Evolutionary conservation across 1,140 invertebrate genomes (phyloP).

Genomic region (Chymomyza costata): DNA sequence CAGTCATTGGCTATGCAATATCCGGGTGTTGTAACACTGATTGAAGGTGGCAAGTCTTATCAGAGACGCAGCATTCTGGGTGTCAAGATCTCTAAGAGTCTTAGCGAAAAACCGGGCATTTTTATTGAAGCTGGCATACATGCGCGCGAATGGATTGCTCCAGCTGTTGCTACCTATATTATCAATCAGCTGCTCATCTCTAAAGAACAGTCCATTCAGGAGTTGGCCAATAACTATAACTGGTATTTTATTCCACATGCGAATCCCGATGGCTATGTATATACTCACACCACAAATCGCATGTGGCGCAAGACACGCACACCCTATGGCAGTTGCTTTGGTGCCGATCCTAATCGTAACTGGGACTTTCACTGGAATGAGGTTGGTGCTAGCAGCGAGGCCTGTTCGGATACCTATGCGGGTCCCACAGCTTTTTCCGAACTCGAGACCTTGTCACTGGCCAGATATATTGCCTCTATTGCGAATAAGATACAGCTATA

Average conservation of each 20-base stretch:
- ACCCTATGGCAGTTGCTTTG: constrained; percentile 77
- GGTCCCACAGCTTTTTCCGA: constrained; percentile 84
- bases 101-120: constrained; percentile 67
- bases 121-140: constrained; percentile 80
- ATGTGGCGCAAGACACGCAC: constrained; percentile 85
- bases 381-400: constrained; percentile 77
- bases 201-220: constrained; percentile 68
- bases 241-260: constrained; percentile 84
- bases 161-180: constrained; percentile 82
- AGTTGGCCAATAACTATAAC: constrained; percentile 78
- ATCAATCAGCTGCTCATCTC: constrained; percentile 80
- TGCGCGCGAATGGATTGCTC: constrained; percentile 86
- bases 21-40: constrained; percentile 75
- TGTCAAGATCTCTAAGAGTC: constrained; percentile 77
- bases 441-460: constrained; percentile 78
- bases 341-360: constrained; percentile 86
- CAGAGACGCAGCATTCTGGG: constrained; percentile 80
- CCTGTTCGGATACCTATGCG: constrained; percentile 82
- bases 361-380: constrained; percentile 83
- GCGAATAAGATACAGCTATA: constrained; percentile 61
- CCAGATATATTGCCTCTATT: constrained; percentile 29
- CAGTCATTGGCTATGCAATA: constrained; percentile 63
- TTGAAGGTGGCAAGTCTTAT: constrained; percentile 78
- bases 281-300: constrained; percentile 80
- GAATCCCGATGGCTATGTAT: constrained; percentile 89